Evolutionary conservation across 2,797 vertebrate species (phyloP).

Genomic region (Tympanoctomys barrerae): DNA sequence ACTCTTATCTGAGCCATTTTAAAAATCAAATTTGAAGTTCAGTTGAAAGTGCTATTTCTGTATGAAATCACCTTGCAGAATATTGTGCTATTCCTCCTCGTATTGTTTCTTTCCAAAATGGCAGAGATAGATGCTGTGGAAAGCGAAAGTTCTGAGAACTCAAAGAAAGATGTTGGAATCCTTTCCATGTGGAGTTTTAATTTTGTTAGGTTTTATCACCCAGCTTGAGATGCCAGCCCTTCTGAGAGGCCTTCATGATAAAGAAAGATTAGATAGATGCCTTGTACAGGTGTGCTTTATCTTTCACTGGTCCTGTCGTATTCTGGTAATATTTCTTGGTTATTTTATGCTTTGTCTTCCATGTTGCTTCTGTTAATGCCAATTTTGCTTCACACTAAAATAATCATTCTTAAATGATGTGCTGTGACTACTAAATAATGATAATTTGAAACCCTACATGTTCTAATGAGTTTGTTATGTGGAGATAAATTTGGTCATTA

Average conservation of each 20-base stretch:
- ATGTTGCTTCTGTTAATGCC: background rate
- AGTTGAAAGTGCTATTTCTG: background rate
- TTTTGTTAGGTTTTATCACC: conserved; percentile 58
- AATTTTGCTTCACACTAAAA: background rate
- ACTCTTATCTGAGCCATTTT: background rate
- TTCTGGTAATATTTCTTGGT: conserved; percentile 8
- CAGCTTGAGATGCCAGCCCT: conserved; percentile 29
- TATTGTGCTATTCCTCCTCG: background rate
- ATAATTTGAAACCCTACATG: conserved; percentile 33
- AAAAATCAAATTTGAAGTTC: background rate
- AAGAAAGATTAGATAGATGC: background rate
- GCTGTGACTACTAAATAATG: background rate
- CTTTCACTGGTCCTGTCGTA: background rate
- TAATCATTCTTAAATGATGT: conserved; percentile 35
- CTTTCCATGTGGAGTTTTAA: conserved; percentile 59
- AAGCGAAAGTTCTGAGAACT: background rate
- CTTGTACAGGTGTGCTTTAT: background rate
- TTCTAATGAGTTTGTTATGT: background rate
- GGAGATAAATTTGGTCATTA: conserved; percentile 6
- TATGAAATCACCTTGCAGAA: conserved; percentile 48
- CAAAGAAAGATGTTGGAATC: conserved; percentile 45
- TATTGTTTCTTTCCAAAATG: conserved; percentile 58
- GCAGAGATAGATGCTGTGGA: conserved; percentile 37
- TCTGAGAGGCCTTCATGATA: background rate
- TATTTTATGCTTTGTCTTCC: conserved; percentile 10